phyloP scores from a whole-genome alignment of 2,888 invertebrate genomes.

The Actias luna region DNA sequence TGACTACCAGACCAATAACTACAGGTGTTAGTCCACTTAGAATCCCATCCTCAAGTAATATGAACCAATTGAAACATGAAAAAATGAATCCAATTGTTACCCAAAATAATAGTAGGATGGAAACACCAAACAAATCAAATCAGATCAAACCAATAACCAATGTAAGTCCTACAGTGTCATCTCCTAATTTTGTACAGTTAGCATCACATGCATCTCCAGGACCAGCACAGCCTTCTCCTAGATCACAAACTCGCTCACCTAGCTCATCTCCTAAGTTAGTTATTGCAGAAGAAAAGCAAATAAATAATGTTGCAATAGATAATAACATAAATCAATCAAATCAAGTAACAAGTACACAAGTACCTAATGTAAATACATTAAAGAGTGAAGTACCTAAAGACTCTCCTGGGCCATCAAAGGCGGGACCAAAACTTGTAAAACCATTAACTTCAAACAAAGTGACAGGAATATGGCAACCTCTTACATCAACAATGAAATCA shows the following conservation, averaged over 20 bases:
- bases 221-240: slow-evolving; percentile 63
- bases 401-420: slow-evolving; percentile 62
- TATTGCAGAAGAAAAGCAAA: slow-evolving; percentile 77
- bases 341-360: slow-evolving; percentile 69
- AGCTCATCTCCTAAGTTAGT: slow-evolving; percentile 78
- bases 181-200: slow-evolving; percentile 53
- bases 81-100: slow-evolving; percentile 47
- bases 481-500: slow-evolving; percentile 51
- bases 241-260: slow-evolving; percentile 74
- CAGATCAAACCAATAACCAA: slow-evolving; percentile 45
- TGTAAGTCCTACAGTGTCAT: slow-evolving; percentile 46
- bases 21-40: slow-evolving; percentile 53
- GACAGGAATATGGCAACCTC: slow-evolving; percentile 57
- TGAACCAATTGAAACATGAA: slow-evolving; percentile 62
- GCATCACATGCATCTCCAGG: slow-evolving; percentile 49
- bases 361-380: slow-evolving; percentile 50
- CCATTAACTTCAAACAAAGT: slow-evolving; percentile 56
- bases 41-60: slow-evolving; percentile 56
- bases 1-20: slow-evolving; percentile 52
- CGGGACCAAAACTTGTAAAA: slow-evolving; percentile 56
- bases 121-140: slow-evolving; percentile 50
- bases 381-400: slow-evolving; percentile 59
- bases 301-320: slow-evolving; percentile 48
- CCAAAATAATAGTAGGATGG: slow-evolving; percentile 51
- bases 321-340: slow-evolving; percentile 64